Evolutionary conservation across 2,797 vertebrate genomes (phyloP).

Genomic region (Microctenopoma steveboyesi): DNA sequence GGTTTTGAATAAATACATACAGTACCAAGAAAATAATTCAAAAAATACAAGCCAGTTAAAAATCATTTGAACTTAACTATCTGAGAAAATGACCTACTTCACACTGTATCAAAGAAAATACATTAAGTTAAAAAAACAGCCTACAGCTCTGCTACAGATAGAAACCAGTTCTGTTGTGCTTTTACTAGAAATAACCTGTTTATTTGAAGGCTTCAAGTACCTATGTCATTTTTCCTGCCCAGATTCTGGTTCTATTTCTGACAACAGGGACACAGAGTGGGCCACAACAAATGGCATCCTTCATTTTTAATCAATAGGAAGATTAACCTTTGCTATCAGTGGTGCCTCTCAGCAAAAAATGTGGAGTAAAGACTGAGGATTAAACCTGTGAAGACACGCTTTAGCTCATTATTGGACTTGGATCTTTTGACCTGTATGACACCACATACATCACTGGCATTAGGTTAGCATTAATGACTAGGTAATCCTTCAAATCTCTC

Average conservation of each 20-base stretch:
- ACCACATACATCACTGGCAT: constrained; percentile 59
- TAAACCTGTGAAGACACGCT: constrained; percentile 58
- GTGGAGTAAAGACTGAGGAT: constrained; percentile 59
- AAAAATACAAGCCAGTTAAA: background rate
- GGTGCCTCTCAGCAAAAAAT: constrained; percentile 42
- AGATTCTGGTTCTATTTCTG: constrained; percentile 36
- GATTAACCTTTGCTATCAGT: constrained; percentile 67
- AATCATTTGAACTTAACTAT: background rate
- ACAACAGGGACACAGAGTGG: constrained; percentile 25
- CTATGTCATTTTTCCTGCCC: constrained; percentile 21
- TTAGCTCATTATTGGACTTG: constrained; percentile 66
- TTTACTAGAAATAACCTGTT: constrained; percentile 17
- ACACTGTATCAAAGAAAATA: constrained; percentile 5
- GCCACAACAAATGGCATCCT: constrained; percentile 57
- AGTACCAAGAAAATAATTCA: too few relatives aligned
- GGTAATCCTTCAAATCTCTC: constrained; percentile 67
- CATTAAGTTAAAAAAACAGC: background rate
- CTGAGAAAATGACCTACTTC: background rate
- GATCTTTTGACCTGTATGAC: constrained; percentile 56
- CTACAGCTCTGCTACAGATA: too few relatives aligned
- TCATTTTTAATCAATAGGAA: constrained; percentile 62
- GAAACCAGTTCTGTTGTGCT: too few relatives aligned
- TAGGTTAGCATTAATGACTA: constrained; percentile 65
- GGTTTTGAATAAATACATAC: too few relatives aligned
- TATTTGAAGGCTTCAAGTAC: constrained; percentile 21